These are phyloP conservation scores for Chelonia mydas DNA, from an alignment of 2,797 vertebrate genomes.

Conservation along the genomic window DNA sequence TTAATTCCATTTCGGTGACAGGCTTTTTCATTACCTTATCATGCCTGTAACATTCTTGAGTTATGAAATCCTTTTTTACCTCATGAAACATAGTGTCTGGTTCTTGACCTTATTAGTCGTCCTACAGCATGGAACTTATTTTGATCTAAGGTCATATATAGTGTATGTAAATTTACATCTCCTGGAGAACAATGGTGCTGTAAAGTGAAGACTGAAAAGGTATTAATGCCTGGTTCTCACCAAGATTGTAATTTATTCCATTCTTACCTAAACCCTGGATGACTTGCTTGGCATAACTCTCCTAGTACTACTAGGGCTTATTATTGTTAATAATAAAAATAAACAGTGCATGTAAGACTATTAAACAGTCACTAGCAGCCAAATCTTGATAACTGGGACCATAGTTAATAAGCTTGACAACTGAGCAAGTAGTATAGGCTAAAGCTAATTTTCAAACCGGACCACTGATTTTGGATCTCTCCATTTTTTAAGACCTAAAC, in stretches of 20 bases:
- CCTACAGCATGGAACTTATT: constrained; percentile 33
- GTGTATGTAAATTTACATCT: not conserved
- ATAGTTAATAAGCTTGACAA: not conserved
- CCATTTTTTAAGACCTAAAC: not conserved
- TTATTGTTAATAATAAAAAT: not conserved
- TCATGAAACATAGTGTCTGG: not conserved
- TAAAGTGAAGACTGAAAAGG: not conserved
- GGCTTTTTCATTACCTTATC: constrained; percentile 51
- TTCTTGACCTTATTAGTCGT: constrained; percentile 20
- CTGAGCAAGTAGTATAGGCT: not conserved
- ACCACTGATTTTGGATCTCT: not conserved
- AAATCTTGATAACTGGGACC: constrained; percentile 16
- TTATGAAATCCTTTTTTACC: constrained; percentile 23
- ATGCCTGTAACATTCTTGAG: constrained; percentile 44
- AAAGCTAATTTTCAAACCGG: not conserved
- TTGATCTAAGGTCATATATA: constrained; percentile 14
- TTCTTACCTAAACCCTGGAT: constrained; percentile 12
- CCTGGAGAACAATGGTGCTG: not conserved
- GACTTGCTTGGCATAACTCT: constrained; percentile 28
- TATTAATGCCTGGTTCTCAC: constrained; percentile 37
- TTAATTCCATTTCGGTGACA: constrained; percentile 39
- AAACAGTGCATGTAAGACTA: not conserved
- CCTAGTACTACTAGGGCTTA: not conserved
- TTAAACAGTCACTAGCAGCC: not conserved
- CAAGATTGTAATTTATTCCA: constrained; percentile 41